A percentile compares a stretch with the other conserved stretches of the same genome.
Evolutionary conservation across 1,140 invertebrate species (phyloP).

Genomic region (Drosophila busckii): DNA sequence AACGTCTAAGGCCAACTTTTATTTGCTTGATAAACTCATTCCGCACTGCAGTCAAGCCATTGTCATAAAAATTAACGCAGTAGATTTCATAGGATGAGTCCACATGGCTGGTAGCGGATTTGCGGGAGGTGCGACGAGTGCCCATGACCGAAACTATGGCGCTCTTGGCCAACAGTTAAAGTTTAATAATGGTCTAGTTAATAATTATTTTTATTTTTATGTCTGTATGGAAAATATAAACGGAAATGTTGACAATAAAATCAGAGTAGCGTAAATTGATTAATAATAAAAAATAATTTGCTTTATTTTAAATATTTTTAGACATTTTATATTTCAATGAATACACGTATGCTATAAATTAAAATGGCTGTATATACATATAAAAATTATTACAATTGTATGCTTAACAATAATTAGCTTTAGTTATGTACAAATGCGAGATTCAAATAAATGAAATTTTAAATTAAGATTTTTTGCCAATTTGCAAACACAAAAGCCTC

Average conservation of each 20-base stretch:
- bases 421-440: slow-evolving; percentile 27
- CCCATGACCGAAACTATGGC: background rate
- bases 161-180: slow-evolving; percentile 15
- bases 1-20: slow-evolving; percentile 30
- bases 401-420: too few species aligned
- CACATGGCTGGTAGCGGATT: background rate
- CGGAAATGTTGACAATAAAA: slow-evolving; percentile 2
- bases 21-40: slow-evolving; percentile 49
- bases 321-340: background rate
- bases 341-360: too few species aligned
- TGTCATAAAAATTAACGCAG: slow-evolving; percentile 60
- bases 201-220: slow-evolving; percentile 1
- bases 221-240: slow-evolving; percentile 8
- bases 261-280: too few species aligned
- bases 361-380: slow-evolving; percentile 46
- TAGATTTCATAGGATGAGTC: slow-evolving; percentile 23
- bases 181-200: background rate
- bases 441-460: slow-evolving; percentile 14
- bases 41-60: slow-evolving; percentile 41
- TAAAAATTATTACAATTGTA: slow-evolving; percentile 36
- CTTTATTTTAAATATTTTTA: too few species aligned
- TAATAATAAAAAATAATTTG: too few species aligned
- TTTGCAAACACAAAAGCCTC: slow-evolving; percentile 68
- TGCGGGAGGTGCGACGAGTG: background rate
- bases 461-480: slow-evolving; percentile 18